These are phyloP conservation scores for Achatina immaculata DNA, from an alignment of 1,140 invertebrate species.

Conservation along the genomic window DNA sequence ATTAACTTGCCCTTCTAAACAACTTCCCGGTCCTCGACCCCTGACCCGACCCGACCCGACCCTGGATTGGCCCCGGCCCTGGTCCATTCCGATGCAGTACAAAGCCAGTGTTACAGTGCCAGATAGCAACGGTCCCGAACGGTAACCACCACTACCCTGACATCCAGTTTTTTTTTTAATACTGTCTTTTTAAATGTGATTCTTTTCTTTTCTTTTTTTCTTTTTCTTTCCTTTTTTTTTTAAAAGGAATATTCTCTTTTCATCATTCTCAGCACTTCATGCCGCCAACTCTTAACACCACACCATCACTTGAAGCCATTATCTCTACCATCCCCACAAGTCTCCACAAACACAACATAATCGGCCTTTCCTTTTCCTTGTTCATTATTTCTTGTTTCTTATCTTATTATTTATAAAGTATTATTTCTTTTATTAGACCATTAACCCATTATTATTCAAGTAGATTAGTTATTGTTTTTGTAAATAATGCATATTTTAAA, in stretches of 20 bases:
- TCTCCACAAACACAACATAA: neutral
- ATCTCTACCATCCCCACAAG: neutral
- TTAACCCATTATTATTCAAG: too few relatives aligned
- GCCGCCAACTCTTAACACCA: neutral
- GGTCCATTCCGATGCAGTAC: conserved; percentile 77
- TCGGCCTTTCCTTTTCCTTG: neutral
- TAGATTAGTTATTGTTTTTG: too few relatives aligned
- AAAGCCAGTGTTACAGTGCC: conserved; percentile 99
- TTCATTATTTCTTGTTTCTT: neutral
- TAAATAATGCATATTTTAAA: too few relatives aligned
- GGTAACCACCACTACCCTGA: conserved; percentile 70
- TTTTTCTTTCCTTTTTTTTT: conserved; percentile 38
- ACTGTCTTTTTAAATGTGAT: too few relatives aligned
- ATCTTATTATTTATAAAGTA: neutral
- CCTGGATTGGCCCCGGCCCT: conserved; percentile 41
- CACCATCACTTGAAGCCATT: neutral
- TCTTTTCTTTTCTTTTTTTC: conserved; percentile 16
- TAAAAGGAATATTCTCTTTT: too few relatives aligned
- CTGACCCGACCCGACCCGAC: conserved; percentile 41
- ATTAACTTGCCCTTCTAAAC: neutral
- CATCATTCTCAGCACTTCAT: too few relatives aligned
- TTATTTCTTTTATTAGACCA: too few relatives aligned
- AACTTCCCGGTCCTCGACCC: conserved; percentile 33
- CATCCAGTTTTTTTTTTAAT: neutral
- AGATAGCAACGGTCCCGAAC: conserved; percentile 99